phyloP scores from a whole-genome alignment of 1,140 invertebrate species.

The Paramacrobiotus metropolitanus region DNA sequence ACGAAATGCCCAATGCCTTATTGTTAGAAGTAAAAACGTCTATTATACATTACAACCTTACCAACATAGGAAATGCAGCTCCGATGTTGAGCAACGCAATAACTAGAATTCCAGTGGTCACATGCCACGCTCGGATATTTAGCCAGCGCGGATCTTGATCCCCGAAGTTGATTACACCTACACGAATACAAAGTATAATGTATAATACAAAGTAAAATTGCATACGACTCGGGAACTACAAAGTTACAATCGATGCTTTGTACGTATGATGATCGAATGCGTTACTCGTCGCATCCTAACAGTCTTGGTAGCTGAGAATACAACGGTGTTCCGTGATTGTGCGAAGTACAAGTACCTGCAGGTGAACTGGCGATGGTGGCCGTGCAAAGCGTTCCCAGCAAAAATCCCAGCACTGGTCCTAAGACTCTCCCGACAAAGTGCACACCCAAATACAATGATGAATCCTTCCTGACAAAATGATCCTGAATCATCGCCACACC shows the following conservation, averaged over 20 bases:
- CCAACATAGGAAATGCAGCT: background rate
- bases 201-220: background rate
- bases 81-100: background rate
- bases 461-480: background rate
- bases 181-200: background rate
- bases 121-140: background rate
- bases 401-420: background rate
- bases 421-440: background rate
- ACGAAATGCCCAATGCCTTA: no score
- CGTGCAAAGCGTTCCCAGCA: background rate
- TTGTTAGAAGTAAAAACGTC: no score
- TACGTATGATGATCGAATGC: no score
- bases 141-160: slow-evolving; percentile 2
- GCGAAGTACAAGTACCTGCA: no score
- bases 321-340: no score
- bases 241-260: background rate
- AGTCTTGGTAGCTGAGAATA: no score
- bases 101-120: background rate
- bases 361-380: background rate
- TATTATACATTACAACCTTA: background rate
- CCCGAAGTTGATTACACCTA: background rate
- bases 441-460: background rate
- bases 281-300: no score
- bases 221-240: background rate
- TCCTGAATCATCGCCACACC: background rate